Conservation (phyloP, 2,797 vertebrate species). For the Uromys caudimaculatus region DNA sequence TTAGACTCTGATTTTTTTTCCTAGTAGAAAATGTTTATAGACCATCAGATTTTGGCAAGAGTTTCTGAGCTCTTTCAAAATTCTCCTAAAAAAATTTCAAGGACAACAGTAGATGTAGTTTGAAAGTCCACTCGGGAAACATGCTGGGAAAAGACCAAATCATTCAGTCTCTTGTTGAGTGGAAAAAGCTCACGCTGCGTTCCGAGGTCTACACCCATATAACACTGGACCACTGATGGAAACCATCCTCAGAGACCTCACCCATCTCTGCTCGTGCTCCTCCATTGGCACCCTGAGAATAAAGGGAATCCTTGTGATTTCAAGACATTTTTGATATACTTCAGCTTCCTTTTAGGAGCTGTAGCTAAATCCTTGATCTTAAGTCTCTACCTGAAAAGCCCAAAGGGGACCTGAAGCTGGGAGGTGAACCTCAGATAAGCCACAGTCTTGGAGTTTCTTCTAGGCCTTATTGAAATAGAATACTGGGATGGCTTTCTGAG, state of each 20-base stretch:
- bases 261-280: background rate
- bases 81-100: slow-evolving; percentile 28
- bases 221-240: background rate
- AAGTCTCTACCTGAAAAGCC: background rate
- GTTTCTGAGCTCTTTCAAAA: slow-evolving; percentile 55
- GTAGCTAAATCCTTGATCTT: background rate
- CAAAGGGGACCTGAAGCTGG: background rate
- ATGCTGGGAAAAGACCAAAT: background rate
- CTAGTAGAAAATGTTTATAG: slow-evolving; percentile 52
- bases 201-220: background rate
- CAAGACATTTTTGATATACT: background rate
- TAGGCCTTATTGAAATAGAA: background rate
- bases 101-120: background rate
- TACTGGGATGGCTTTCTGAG: background rate
- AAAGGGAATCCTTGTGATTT: background rate
- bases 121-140: slow-evolving; percentile 20
- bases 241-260: background rate
- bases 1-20: background rate
- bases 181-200: background rate
- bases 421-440: background rate
- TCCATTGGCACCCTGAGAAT: background rate
- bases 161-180: background rate
- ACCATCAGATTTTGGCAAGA: slow-evolving; percentile 46
- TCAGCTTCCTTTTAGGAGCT: background rate
- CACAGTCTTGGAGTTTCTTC: background rate